Evolutionary conservation across 1,140 invertebrate species (phyloP).

Genomic region (Drosophila prosaltans): DNA sequence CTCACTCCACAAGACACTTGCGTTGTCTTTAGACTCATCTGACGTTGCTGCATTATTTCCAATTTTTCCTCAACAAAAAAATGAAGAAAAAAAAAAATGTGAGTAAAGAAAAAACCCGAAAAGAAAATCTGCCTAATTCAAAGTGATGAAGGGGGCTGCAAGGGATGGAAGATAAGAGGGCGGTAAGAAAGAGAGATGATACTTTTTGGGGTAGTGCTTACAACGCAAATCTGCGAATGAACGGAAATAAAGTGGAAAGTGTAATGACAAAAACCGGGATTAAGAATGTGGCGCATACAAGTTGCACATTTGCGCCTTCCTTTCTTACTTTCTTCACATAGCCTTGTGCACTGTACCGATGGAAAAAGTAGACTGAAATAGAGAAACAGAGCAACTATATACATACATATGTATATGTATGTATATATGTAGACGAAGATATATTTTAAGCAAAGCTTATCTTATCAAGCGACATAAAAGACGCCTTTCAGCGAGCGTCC

Average conservation of each 20-base stretch:
- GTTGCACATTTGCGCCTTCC: slow-evolving; percentile 72
- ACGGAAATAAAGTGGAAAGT: slow-evolving; percentile 66
- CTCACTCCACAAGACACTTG: slow-evolving; percentile 32
- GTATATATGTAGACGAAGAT: slow-evolving; percentile 58
- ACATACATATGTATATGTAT: slow-evolving; percentile 8
- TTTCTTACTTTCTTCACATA: slow-evolving; percentile 7
- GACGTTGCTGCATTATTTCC: slow-evolving; percentile 53
- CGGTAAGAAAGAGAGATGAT: not conserved
- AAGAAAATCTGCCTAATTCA: slow-evolving; percentile 74
- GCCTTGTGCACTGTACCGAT: slow-evolving; percentile 14
- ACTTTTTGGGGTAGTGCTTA: slow-evolving; percentile 38
- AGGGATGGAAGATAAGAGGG: not conserved
- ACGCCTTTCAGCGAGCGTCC: slow-evolving; percentile 71
- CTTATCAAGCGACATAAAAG: slow-evolving; percentile 78
- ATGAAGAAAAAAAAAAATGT: slow-evolving; percentile 21
- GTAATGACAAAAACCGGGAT: slow-evolving; percentile 78
- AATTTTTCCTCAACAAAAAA: slow-evolving; percentile 46
- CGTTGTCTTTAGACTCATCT: slow-evolving; percentile 56
- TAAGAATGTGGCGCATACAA: slow-evolving; percentile 78
- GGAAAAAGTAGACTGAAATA: not conserved
- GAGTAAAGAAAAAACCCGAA: slow-evolving; percentile 27
- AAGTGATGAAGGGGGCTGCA: slow-evolving; percentile 16
- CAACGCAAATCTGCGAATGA: slow-evolving; percentile 64
- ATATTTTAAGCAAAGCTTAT: slow-evolving; percentile 80
- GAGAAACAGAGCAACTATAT: slow-evolving; percentile 17